Evolutionary conservation across 2,797 vertebrate genomes (phyloP).

Genomic region (Hipposideros larvatus): DNA sequence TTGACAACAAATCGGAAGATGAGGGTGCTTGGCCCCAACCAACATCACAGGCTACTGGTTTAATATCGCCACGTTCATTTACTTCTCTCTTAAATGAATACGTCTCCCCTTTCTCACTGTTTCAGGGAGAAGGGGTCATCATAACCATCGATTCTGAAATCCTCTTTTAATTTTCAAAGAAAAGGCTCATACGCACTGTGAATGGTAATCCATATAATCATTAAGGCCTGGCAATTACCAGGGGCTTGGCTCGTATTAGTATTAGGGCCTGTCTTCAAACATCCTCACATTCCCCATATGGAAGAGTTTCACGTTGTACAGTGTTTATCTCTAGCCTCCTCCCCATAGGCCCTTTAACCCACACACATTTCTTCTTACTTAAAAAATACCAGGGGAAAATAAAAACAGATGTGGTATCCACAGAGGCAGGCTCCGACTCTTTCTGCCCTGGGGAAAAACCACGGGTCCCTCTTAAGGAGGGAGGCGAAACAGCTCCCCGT

Average conservation of each 20-base stretch:
- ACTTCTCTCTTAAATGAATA: background rate
- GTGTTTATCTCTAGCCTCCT: slow-evolving; percentile 63
- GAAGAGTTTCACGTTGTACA: slow-evolving; percentile 60
- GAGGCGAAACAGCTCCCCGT: accelerated
- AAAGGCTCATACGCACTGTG: accelerated
- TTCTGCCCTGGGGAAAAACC: background rate
- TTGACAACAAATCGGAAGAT: background rate
- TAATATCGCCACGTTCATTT: accelerated
- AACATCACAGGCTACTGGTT: accelerated
- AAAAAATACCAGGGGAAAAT: slow-evolving; percentile 76
- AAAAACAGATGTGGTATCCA: slow-evolving; percentile 72
- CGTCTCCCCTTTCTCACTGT: background rate
- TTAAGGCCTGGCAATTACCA: accelerated
- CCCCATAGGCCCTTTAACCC: slow-evolving; percentile 74
- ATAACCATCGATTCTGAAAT: background rate
- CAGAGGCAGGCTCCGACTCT: background rate
- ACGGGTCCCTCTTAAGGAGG: accelerated
- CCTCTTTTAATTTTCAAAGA: background rate
- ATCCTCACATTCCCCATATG: slow-evolving; percentile 14
- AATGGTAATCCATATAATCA: accelerated
- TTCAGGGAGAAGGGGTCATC: background rate
- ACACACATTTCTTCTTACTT: slow-evolving; percentile 76
- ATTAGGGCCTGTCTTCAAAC: accelerated
- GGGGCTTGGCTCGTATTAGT: accelerated
- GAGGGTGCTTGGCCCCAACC: accelerated